Evolutionary conservation across 2,113 vertebrate species (phyloP).

Genomic region (Cynoglossus semilaevis): DNA sequence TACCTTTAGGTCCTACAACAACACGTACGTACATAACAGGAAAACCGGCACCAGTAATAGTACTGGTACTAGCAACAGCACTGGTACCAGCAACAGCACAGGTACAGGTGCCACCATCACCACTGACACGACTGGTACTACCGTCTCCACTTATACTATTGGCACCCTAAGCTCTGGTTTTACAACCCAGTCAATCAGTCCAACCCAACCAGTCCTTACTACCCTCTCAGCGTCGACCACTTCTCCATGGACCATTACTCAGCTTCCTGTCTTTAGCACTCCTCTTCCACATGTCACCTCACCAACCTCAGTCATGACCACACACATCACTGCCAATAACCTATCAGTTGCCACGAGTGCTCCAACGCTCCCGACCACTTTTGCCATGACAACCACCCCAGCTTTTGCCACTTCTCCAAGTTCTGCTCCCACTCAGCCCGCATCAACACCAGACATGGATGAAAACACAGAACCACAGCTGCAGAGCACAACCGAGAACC

Average conservation of each 20-base stretch:
- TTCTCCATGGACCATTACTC: slow-evolving; percentile 15
- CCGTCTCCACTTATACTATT: neutral
- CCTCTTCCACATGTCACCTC: slow-evolving; percentile 18
- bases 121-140: too few species aligned
- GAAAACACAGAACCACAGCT: slow-evolving; percentile 16
- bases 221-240: slow-evolving; percentile 25
- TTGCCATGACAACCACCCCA: slow-evolving; percentile 13
- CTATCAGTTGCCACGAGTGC: slow-evolving; percentile 10
- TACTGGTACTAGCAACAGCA: too few species aligned
- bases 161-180: slow-evolving; percentile 14
- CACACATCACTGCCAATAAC: slow-evolving; percentile 17
- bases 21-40: too few species aligned
- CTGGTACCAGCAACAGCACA: too few species aligned
- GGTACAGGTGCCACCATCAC: too few species aligned
- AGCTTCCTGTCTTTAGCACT: slow-evolving; percentile 9
- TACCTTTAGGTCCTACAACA: slow-evolving; percentile 16
- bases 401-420: slow-evolving; percentile 9
- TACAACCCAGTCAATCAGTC: slow-evolving; percentile 22
- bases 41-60: too few species aligned
- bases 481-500: slow-evolving; percentile 16
- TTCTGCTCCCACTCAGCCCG: slow-evolving; percentile 24
- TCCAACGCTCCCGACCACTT: slow-evolving; percentile 3
- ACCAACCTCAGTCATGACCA: neutral
- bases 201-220: slow-evolving; percentile 9
- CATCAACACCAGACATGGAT: slow-evolving; percentile 28